These are phyloP conservation scores for Strix aluco DNA, from an alignment of 2,113 vertebrate genomes.

Conservation along the genomic window DNA sequence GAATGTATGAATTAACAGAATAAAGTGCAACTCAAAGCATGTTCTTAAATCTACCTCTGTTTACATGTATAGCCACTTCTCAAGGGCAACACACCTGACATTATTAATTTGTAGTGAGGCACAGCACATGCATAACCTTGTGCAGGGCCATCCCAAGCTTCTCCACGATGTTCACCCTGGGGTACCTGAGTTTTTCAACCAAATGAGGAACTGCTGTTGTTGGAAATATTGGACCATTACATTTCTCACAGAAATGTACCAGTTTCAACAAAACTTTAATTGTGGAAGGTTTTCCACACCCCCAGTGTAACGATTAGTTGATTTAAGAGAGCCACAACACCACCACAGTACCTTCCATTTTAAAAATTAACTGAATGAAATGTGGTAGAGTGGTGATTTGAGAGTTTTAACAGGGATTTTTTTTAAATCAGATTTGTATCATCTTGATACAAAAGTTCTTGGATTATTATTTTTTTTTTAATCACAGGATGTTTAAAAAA, in stretches of 20 bases:
- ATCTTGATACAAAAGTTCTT: not conserved
- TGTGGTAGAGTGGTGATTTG: not conserved
- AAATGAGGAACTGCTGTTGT: not conserved
- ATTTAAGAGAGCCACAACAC: not conserved
- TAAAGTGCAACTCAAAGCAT: not conserved
- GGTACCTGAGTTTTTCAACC: not conserved
- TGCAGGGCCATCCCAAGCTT: not conserved
- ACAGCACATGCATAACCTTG: conserved; percentile 3
- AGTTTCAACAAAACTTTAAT: not conserved
- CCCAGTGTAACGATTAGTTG: not conserved
- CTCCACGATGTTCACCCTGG: not conserved
- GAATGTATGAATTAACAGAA: not conserved
- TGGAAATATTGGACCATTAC: not conserved
- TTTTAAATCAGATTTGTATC: not conserved
- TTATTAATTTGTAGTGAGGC: conserved; percentile 21
- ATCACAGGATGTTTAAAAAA: not conserved
- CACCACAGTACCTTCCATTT: not conserved
- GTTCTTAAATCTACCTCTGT: not conserved
- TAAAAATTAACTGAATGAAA: not conserved
- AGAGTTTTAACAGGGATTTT: not conserved
- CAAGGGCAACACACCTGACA: conserved; percentile 27
- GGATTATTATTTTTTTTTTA: not conserved
- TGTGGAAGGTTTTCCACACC: not conserved
- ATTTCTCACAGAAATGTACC: not conserved
- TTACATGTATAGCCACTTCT: not conserved